A percentile compares a stretch with the other conserved stretches of the same genome.
These are phyloP conservation scores for Drosophila subsilvestris DNA, from an alignment of 2,888 invertebrate genomes.

Conservation along the genomic window DNA sequence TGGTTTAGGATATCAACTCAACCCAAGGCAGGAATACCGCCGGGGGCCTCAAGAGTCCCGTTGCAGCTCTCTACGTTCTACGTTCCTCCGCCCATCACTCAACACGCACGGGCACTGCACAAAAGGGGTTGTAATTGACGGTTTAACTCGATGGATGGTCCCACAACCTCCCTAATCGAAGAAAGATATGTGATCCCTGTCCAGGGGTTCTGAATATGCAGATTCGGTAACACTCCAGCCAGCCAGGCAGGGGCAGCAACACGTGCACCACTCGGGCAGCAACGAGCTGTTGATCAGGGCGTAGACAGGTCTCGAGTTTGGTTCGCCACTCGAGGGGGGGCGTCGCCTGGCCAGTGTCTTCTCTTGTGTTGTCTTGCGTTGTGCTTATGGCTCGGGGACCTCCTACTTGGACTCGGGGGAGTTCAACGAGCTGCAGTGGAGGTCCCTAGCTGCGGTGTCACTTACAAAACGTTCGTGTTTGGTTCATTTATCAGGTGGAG, in stretches of 20 bases:
- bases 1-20: constrained; percentile 64
- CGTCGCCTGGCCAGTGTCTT: constrained; percentile 48
- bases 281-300: constrained; percentile 57
- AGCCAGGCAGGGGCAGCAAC: constrained; percentile 41
- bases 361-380: constrained; percentile 20
- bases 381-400: constrained; percentile 53
- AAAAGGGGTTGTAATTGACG: constrained; percentile 72
- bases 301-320: constrained; percentile 61
- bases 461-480: constrained; percentile 7
- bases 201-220: constrained; percentile 55
- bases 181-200: constrained; percentile 25
- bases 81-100: constrained; percentile 59
- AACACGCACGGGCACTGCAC: constrained; percentile 66
- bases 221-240: constrained; percentile 49
- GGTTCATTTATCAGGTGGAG: constrained; percentile 1
- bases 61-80: neutral
- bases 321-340: constrained; percentile 50
- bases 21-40: neutral
- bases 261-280: constrained; percentile 55
- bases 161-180: constrained; percentile 58
- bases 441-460: constrained; percentile 17
- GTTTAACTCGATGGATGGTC: constrained; percentile 57
- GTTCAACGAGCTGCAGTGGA: constrained; percentile 15
- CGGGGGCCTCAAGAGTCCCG: constrained; percentile 8
- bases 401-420: constrained; percentile 66